Evolutionary conservation across 2,888 invertebrate species (phyloP).

Genomic region (Catonia carolina): DNA sequence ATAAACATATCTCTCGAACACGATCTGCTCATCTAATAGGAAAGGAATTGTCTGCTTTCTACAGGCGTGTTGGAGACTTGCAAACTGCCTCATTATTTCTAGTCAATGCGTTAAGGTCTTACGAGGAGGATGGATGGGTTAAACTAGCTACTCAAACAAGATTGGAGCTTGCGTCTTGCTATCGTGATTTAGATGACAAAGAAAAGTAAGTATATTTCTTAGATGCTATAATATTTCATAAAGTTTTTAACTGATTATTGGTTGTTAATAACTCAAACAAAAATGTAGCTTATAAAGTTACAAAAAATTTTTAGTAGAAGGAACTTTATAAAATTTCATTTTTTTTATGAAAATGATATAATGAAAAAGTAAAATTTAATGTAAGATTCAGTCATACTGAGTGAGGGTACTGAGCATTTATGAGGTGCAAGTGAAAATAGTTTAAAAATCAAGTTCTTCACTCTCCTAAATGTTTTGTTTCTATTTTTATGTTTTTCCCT

Average conservation of each 20-base stretch:
- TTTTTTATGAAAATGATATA: too few relatives aligned
- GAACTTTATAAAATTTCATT: too few relatives aligned
- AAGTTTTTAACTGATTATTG: not conserved
- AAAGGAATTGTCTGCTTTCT: conserved; percentile 82
- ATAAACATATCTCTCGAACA: conserved; percentile 81
- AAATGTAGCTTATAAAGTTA: too few relatives aligned
- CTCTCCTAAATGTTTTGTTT: too few relatives aligned
- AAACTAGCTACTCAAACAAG: conserved; percentile 75
- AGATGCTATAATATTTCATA: not conserved
- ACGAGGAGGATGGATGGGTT: conserved; percentile 82
- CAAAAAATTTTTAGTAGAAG: too few relatives aligned
- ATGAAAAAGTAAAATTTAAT: too few relatives aligned
- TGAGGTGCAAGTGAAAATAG: too few relatives aligned
- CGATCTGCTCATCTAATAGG: conserved; percentile 83
- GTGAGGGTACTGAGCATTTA: too few relatives aligned
- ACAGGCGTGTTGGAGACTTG: conserved; percentile 76
- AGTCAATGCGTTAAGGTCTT: conserved; percentile 76
- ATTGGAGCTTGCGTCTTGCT: conserved; percentile 76
- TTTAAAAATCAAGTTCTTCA: too few relatives aligned
- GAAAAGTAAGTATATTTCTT: conserved; percentile 50
- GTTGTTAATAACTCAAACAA: not conserved
- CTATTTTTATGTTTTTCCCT: too few relatives aligned
- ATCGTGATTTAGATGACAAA: conserved; percentile 69
- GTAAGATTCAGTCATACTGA: too few relatives aligned
- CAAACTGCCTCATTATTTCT: conserved; percentile 87